Percentiles rank a stretch among this genome's conserved stretches.
These are phyloP conservation scores for Yasuhikotakia modesta DNA, from an alignment of 2,797 vertebrate species.

Conservation along the genomic window DNA sequence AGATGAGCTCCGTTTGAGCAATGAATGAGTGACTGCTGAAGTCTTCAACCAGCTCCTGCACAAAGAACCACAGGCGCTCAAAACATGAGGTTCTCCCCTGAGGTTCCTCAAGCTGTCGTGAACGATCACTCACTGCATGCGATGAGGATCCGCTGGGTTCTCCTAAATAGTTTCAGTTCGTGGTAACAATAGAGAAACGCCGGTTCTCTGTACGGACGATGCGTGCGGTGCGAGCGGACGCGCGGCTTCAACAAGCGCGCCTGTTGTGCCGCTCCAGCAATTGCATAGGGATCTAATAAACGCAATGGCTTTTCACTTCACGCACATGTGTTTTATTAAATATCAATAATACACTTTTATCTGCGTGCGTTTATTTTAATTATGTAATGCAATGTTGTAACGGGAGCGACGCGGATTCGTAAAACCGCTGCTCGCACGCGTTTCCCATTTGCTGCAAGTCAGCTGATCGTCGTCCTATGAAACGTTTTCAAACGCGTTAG, in stretches of 20 bases:
- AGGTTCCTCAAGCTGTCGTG: neutral
- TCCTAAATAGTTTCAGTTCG: neutral
- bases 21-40: slow-evolving; percentile 15
- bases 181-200: slow-evolving; percentile 10
- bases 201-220: neutral
- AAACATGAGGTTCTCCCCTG: slow-evolving; percentile 2
- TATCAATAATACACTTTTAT: neutral
- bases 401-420: neutral
- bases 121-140: neutral
- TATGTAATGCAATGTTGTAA: no score
- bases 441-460: neutral
- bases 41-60: neutral
- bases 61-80: neutral
- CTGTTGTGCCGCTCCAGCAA: neutral
- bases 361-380: neutral
- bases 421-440: neutral
- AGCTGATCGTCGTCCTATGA: neutral
- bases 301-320: no score
- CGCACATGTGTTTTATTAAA: no score
- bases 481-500: neutral
- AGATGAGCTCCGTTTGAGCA: neutral
- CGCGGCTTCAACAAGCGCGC: neutral
- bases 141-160: neutral
- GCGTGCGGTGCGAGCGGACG: neutral
- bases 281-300: no score